Evolutionary conservation across 2,113 vertebrate species (phyloP).

Genomic region (Scomber colias): DNA sequence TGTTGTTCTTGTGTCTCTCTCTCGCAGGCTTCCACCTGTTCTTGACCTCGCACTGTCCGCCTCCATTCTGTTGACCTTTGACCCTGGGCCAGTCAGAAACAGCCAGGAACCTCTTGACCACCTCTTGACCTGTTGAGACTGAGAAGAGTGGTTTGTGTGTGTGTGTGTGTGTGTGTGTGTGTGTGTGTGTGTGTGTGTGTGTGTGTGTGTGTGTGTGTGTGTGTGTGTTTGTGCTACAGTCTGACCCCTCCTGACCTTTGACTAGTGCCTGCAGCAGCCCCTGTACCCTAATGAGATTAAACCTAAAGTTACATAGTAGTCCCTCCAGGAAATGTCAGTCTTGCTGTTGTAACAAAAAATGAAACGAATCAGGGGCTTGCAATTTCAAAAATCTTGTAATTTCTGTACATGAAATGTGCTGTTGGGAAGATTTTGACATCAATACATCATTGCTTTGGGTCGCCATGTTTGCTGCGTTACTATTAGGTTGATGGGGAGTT

Average conservation of each 20-base stretch:
- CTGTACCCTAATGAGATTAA: neutral
- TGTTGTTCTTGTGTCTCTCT: slow-evolving; percentile 21
- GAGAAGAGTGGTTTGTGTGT: slow-evolving; percentile 25
- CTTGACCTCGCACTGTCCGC: slow-evolving; percentile 19
- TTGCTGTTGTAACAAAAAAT: too few relatives aligned
- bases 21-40: slow-evolving; percentile 38
- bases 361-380: too few relatives aligned
- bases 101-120: slow-evolving; percentile 56
- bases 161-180: slow-evolving; percentile 10
- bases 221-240: slow-evolving; percentile 8
- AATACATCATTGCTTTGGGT: too few relatives aligned
- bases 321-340: too few relatives aligned
- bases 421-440: too few relatives aligned
- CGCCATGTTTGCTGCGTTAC: too few relatives aligned
- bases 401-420: too few relatives aligned
- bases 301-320: neutral
- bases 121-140: slow-evolving; percentile 52
- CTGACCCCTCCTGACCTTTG: slow-evolving; percentile 36
- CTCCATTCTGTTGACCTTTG: slow-evolving; percentile 55
- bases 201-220: slow-evolving; percentile 17
- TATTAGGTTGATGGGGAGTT: too few relatives aligned
- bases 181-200: slow-evolving; percentile 10
- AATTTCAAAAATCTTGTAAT: too few relatives aligned
- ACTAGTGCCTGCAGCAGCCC: slow-evolving; percentile 16
- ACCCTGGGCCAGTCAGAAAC: slow-evolving; percentile 33